Conservation (phyloP, 92 coral and sea anemone species). For the Epizoanthus fatuus region DNA sequence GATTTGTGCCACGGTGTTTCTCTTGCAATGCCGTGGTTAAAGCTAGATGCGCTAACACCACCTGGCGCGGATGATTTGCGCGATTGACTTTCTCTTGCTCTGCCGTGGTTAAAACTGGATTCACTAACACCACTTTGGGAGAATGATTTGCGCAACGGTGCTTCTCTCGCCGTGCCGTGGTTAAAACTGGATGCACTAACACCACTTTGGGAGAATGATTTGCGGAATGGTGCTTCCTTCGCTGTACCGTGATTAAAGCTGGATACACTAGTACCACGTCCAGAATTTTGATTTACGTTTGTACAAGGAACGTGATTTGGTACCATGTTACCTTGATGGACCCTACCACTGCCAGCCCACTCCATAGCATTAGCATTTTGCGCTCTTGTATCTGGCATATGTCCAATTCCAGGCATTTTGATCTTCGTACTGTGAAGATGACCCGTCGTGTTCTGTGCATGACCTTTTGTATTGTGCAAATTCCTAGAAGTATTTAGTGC, state of each 20-base stretch:
- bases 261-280: neutral
- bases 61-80: no score
- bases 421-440: neutral
- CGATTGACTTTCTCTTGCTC: no score
- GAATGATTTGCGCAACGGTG: neutral
- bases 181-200: no score
- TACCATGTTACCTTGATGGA: neutral
- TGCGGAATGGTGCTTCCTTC: no score
- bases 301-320: constrained; percentile 1
- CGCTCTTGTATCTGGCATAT: neutral
- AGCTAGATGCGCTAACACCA: no score
- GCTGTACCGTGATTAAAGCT: no score
- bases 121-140: no score
- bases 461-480: neutral
- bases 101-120: no score
- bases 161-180: neutral
- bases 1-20: neutral
- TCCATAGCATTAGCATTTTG: neutral
- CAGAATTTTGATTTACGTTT: neutral
- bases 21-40: neutral
- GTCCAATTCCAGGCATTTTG: neutral
- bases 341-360: neutral
- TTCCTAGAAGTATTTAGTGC: neutral
- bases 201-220: no score
- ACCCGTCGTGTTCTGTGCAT: neutral